phyloP scores from a whole-genome alignment of 2,797 vertebrate genomes.

The Tinamus major region DNA sequence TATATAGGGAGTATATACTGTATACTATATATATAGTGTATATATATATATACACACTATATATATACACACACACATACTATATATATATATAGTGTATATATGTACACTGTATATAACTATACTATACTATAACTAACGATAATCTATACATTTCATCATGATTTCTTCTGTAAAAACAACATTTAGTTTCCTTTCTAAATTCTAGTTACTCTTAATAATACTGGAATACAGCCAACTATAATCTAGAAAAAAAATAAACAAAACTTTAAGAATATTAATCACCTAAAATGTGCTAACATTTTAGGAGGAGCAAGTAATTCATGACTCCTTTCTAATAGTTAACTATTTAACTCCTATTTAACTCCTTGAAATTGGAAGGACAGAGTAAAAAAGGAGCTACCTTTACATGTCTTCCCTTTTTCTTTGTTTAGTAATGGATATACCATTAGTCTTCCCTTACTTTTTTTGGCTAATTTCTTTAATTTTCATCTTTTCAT shows the following conservation, averaged over 20 bases:
- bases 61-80: too few relatives aligned
- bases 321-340: background rate
- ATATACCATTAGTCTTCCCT: background rate
- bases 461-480: background rate
- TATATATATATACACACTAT: too few relatives aligned
- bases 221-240: background rate
- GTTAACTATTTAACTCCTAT: background rate
- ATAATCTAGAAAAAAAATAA: background rate
- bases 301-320: background rate
- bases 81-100: too few relatives aligned
- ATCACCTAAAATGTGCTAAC: background rate
- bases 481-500: background rate
- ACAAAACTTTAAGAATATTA: background rate
- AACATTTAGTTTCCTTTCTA: background rate
- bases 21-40: too few relatives aligned
- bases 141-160: background rate
- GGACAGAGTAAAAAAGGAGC: background rate
- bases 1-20: too few relatives aligned
- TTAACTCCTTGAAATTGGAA: background rate
- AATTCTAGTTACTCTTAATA: background rate
- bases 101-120: too few relatives aligned
- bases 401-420: fast-evolving
- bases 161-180: background rate
- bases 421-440: background rate
- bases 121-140: background rate